Base-by-base conservation (phyloP, 2,113 vertebrate genomes). In the Motacilla alba region DNA sequence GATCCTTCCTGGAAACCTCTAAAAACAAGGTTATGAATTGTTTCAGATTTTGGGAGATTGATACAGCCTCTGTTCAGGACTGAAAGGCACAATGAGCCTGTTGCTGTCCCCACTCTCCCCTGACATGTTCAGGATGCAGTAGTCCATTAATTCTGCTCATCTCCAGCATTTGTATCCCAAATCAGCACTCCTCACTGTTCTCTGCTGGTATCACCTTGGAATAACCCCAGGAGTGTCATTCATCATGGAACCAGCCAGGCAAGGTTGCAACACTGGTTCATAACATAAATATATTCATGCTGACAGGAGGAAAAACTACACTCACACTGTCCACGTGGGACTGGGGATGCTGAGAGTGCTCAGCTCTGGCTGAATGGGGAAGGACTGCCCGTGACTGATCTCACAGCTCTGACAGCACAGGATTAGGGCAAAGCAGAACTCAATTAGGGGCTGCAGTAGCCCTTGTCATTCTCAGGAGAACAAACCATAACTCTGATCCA, bases 251-350 rank as follows among this genome's bases (percentile, higher is more conserved):
- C 11, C 47, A 75, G 77, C 20, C 59, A 62, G 50, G 69, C 60
- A 79, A 76, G 41, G 56, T 27, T 17, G n/a, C 4, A 3, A 5
- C 47, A 11, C 49, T 4, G 11, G 17, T 19, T 50, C 22, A 9
- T 2, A 55, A 24, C 49, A 88, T 1, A 0, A 44, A 89, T 7
- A 16, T 9, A 20, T 73, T 37, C 0, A 0, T 33, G 43, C 2
- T 37, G 58, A 64, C 41, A 28, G 5, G 13, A 66, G 43, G 56
- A 28, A 50, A 63, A 73, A 50, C 46, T 49, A 0, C 3, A 1
- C 24, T 47, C 7, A 0, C 1, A 2, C 37, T 37, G 3, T 9
- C 13, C 30, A 0, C 1, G 8, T 46, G 86, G 62, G 41, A 39
- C 60, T 17, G 35, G 44, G 46, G 60, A 43, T 14, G 8, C 1